phyloP scores from a whole-genome alignment of 2,113 vertebrate species.

The Silurus asotus region DNA sequence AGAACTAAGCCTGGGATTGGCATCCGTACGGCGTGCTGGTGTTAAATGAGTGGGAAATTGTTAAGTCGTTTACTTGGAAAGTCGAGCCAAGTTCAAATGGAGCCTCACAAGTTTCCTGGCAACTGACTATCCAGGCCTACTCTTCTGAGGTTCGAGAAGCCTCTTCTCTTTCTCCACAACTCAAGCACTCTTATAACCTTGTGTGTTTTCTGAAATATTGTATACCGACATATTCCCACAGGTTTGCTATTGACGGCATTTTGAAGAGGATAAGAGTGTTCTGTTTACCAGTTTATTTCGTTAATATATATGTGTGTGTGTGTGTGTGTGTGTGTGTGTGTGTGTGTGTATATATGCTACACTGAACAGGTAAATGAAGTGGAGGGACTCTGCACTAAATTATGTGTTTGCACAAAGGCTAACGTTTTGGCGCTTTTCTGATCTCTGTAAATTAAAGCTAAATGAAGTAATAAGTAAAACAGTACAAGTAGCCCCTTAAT shows the following conservation, averaged over 20 bases:
- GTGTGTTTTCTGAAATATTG: background rate
- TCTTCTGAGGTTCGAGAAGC: slow-evolving; percentile 4
- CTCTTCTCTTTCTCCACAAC: slow-evolving; percentile 26
- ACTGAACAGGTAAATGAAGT: background rate
- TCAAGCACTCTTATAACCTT: slow-evolving; percentile 2
- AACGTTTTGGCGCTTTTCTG: too few species aligned
- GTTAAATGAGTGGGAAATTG: slow-evolving; percentile 26
- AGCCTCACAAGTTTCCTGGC: slow-evolving; percentile 27
- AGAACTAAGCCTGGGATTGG: background rate
- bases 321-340: background rate
- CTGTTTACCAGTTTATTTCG: background rate
- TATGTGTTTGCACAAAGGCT: too few species aligned
- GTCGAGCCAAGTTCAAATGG: slow-evolving; percentile 13
- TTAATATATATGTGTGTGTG: background rate
- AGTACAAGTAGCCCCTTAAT: too few species aligned
- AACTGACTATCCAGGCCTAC: slow-evolving; percentile 2
- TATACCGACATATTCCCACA: background rate
- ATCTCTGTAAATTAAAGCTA: too few species aligned
- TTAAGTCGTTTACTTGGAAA: slow-evolving; percentile 3
- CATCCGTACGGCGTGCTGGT: background rate
- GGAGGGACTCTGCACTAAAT: background rate
- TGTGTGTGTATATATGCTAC: background rate
- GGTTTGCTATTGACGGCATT: background rate
- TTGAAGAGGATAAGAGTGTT: background rate
- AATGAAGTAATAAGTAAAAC: too few species aligned